Base-by-base conservation (phyloP, 2,113 vertebrate genomes). In the Heterotilapia buettikoferi region DNA sequence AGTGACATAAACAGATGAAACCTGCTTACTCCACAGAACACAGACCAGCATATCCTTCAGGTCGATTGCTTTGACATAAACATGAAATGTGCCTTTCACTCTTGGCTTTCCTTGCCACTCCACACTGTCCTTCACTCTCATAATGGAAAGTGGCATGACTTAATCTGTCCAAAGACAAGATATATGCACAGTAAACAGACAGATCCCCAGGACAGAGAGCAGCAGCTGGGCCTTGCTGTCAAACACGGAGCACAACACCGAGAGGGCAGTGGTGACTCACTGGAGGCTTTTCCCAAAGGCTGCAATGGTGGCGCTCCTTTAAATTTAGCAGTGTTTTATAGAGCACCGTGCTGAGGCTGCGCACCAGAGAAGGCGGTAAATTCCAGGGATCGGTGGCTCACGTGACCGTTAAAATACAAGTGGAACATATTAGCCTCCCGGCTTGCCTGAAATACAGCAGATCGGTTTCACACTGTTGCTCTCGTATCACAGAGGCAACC, bases 321-420 rank as follows among this genome's bases (percentile, higher is more conserved):
- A 92, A 88, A 94, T 92, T 89, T 91, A 93, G 90, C 83, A 54
- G 36, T 7, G 45, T 89, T 91, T 85, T 80, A 80, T 18, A 89
- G 86, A 79, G 45, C 80, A 47, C n/a, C 29, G 53, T 76, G 80
- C 26, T 54, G 26, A 80, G 80, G 52, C 4, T 2, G 81, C 63
- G 86, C 66, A 36, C 50, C 71, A 63, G 56, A 90, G 63, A 68
- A 87, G 82, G 79, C 76, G 81, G 79, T 61, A 80, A 84, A 85
- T 83, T 88, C 91, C 85, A 85, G 56, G 82, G 57, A 45, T n/a
- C n/a, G 14, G 43, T 78, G 33, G 26, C 73, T 78, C 45, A 31
- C 73, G 26, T 85, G 85, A 86, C 88, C 9, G 80, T 93, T 85
- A 73, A 91, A 93, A 80, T 38, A 53, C 82, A 81, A 92, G 63